Evolutionary conservation across 2,888 invertebrate species (phyloP).

Genomic region (Dyspetes luteomarginatus): DNA sequence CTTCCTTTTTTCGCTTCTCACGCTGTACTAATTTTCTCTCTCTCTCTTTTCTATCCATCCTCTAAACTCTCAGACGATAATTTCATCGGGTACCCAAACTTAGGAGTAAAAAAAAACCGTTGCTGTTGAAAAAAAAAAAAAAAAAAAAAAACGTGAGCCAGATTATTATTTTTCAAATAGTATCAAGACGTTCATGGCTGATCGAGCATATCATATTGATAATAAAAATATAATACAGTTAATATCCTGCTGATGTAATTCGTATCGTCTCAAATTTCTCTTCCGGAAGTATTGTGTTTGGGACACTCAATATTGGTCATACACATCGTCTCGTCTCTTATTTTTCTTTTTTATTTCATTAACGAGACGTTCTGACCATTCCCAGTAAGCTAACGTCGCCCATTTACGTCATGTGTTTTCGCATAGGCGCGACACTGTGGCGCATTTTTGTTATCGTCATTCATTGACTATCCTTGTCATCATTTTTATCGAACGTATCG

Average conservation of each 20-base stretch:
- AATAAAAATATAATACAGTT: slow-evolving; percentile 34
- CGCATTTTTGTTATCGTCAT: slow-evolving; percentile 1
- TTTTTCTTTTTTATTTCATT: not conserved
- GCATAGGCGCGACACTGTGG: not conserved
- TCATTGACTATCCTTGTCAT: slow-evolving; percentile 9
- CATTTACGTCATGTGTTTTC: slow-evolving; percentile 49
- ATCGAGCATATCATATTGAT: slow-evolving; percentile 25
- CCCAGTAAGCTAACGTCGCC: slow-evolving; percentile 34
- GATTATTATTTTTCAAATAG: slow-evolving; percentile 1
- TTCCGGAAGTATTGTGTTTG: not conserved
- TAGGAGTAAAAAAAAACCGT: not conserved
- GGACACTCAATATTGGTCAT: slow-evolving; percentile 37
- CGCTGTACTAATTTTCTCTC: not conserved
- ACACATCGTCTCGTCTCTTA: not conserved
- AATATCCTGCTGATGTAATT: slow-evolving; percentile 35
- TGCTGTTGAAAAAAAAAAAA: not conserved
- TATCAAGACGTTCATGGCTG: slow-evolving; percentile 14
- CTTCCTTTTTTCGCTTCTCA: slow-evolving; percentile 37
- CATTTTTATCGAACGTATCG: not conserved
- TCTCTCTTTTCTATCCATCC: not conserved
- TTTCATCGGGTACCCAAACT: slow-evolving; percentile 17
- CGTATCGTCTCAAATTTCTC: slow-evolving; percentile 42
- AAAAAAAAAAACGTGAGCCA: too few species aligned
- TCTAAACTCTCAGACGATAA: not conserved
- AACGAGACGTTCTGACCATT: slow-evolving; percentile 8